phyloP scores from a whole-genome alignment of 2,888 invertebrate species.

The Thumatha senex region DNA sequence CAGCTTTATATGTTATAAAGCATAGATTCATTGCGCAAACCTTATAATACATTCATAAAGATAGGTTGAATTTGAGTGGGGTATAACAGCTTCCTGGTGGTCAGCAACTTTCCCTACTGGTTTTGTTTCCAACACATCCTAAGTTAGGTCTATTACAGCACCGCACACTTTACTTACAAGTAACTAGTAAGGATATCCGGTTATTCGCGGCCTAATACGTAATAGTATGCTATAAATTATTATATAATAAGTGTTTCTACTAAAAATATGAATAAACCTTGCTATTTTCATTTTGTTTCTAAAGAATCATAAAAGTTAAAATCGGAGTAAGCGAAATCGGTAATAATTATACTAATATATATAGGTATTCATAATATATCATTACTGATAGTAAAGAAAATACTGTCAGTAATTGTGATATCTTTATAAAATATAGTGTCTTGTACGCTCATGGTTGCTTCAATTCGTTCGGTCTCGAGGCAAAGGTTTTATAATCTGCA shows the following conservation, averaged over 20 bases:
- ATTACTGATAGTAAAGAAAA: too few species aligned
- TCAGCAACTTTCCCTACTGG: conserved; percentile 58
- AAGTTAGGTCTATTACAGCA: conserved; percentile 60
- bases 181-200: conserved; percentile 23
- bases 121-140: conserved; percentile 42
- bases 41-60: conserved; percentile 1
- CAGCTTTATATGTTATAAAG: too few species aligned
- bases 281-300: too few species aligned
- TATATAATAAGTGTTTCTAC: not conserved
- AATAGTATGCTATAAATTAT: conserved; percentile 19
- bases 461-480: too few species aligned
- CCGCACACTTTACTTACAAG: conserved; percentile 39
- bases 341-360: too few species aligned
- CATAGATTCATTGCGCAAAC: conserved; percentile 19
- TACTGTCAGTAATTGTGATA: too few species aligned
- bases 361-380: too few species aligned
- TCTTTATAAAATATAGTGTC: too few species aligned
- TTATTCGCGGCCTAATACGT: conserved; percentile 8
- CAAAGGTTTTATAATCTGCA: too few species aligned
- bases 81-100: conserved; percentile 13
- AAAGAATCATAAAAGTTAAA: too few species aligned
- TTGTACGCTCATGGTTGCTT: too few species aligned
- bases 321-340: too few species aligned
- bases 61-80: not conserved
- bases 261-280: not conserved